Base-by-base conservation (phyloP, 1,140 invertebrate genomes). In the Pseudomyrmex sp. region DNA sequence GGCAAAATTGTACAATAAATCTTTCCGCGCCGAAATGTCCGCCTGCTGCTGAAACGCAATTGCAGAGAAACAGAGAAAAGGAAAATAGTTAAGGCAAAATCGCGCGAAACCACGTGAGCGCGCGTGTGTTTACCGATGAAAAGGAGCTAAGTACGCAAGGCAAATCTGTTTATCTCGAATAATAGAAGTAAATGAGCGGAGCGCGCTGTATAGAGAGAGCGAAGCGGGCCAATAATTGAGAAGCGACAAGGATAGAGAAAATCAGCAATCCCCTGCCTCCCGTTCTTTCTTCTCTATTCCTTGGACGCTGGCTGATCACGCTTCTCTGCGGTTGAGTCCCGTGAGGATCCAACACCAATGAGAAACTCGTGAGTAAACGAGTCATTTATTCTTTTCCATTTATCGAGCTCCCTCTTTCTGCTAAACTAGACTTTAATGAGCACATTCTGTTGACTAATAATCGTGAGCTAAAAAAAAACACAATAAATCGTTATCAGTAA, bases 101-200 rank as follows among this genome's bases (percentile, higher is more conserved):
- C 5, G 35, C 5, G 18, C 54, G 44, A 69, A 59, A 66, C 58
- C 26, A 48, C 12, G 12, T 18, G 1, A 70, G 26, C 44, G 44
- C 10, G 46, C 52, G 72, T 70, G 56, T 84, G 88, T 85, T 89
- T 84, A 77, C 75, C 74, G 82, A 69, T 90, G 88, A 91, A 92
- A 90, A 87, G 89, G 73, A 90, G 76, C 83, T 88, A 91, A 91
- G 86, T 86, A 82, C 35, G 35, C 75, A 70, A 85, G 50, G 65
- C 70, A 92, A 93, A 93, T 93, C 91, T 91, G 92, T 93, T 94
- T 93, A 94, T 54, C 79, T 50, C 68, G 87, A 88, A 93, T 94
- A 93, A 94, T 93, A 91, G 92, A 89, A 89, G 90, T 90, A 93
- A 94, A 94, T 92, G 92, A 93, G 92, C 89, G 88, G 35, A 35